Conservation (phyloP, 1,140 invertebrate species). For the Bombus difficillimus region DNA sequence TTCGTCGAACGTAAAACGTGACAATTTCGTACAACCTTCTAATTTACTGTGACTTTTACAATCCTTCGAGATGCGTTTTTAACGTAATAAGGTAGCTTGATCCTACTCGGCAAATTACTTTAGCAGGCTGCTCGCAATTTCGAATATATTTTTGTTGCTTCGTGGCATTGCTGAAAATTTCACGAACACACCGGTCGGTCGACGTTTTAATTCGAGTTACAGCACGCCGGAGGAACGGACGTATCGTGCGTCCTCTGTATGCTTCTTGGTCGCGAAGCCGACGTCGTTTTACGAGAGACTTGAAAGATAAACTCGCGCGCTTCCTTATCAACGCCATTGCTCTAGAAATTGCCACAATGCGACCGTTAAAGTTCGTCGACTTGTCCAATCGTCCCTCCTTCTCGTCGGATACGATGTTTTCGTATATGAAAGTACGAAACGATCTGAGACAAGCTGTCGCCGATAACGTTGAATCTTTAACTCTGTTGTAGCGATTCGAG, state of each 20-base stretch:
- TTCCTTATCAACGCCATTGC: not conserved
- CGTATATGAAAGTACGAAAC: not conserved
- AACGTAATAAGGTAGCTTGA: no score
- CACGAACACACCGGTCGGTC: not conserved
- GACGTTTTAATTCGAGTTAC: constrained; percentile 19
- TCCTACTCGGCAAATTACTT: no score
- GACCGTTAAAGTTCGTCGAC: not conserved
- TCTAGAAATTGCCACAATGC: not conserved
- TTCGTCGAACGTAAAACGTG: no score
- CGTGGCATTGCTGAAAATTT: not conserved
- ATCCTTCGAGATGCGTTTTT: no score
- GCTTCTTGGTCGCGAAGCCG: not conserved
- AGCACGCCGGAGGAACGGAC: not conserved
- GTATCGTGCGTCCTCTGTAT: not conserved
- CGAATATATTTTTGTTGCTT: no score
- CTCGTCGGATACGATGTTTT: no score
- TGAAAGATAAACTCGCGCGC: not conserved
- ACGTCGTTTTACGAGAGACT: constrained; percentile 17
- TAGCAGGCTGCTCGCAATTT: no score
- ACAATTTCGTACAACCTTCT: no score
- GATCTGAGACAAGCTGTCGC: no score
- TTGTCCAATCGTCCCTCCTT: not conserved
- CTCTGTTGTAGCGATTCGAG: no score
- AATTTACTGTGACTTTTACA: no score
- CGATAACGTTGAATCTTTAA: no score